Evolutionary conservation across 1,140 invertebrate genomes (phyloP), one percentile per base, ranked within the genome.

Genomic region (Ceratosolen solmsi): DNA sequence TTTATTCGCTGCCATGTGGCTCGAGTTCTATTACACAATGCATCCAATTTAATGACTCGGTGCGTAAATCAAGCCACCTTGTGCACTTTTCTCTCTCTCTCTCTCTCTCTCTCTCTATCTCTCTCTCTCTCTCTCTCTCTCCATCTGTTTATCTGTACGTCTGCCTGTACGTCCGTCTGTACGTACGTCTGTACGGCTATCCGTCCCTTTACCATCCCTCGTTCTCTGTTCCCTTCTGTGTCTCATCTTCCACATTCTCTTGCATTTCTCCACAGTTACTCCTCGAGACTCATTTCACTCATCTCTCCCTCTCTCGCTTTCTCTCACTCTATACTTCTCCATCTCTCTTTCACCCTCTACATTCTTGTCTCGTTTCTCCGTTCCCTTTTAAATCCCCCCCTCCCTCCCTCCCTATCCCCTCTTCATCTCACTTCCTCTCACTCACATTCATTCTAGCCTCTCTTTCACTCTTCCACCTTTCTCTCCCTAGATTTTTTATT

Each of bases 31-130:
- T 87, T 84, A 82, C 76, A 81, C 85, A 86, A 86, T 86, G 86
- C 83, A 86, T 85, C 83, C 83, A 82, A 87, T 86, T 87, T 86
- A 87, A 88, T 87, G 87, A 88, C 83, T 79, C 81, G 81, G 84
- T 84, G 84, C 84, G 85, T 87, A 87, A 89, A 89, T 89, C 86
- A 88, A 86, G 25, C 33, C 54, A 72, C 72, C 22, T 46, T 36
- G 41, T 84, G 36, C 36, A 17, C 63, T 75, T 75, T 27, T 49
- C 49, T 60, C 68, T 65, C 51, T 36, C 49, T 73, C 36, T 46
- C 63, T 54, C 38, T 27, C n/a, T 63, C 25, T 30, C 25, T 36
- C 4, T 2, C n/a, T 27, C 25, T 25, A 2, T 5, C 49, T 11
- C 27, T 75, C 54, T 38, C 7, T 74, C 17, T 4, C 22, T 30